A percentile compares a stretch with the other conserved stretches of the same genome.
Conservation (phyloP, 2,888 invertebrate genomes). For the Harpalus rufipes region DNA sequence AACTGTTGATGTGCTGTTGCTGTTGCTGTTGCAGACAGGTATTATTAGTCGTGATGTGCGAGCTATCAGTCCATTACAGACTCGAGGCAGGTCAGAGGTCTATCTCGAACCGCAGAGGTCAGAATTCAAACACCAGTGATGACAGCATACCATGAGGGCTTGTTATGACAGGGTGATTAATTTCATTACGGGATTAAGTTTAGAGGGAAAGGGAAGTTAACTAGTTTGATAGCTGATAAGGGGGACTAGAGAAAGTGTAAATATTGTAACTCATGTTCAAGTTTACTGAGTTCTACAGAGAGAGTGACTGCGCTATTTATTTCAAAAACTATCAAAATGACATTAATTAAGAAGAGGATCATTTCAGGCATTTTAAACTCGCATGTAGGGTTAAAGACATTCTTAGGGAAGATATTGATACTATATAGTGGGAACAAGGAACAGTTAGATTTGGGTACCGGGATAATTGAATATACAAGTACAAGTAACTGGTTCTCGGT, state of each 20-base stretch:
- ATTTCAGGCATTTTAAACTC: too few relatives aligned
- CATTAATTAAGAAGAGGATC: too few relatives aligned
- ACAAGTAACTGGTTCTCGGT: too few relatives aligned
- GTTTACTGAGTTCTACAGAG: not conserved
- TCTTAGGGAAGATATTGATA: too few relatives aligned
- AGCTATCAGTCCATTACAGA: not conserved
- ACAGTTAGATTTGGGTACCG: too few relatives aligned
- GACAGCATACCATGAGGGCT: not conserved
- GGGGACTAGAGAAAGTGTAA: not conserved
- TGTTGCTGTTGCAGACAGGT: constrained; percentile 23
- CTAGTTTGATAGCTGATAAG: not conserved
- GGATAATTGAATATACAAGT: too few relatives aligned
- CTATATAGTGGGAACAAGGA: too few relatives aligned
- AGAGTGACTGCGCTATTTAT: not conserved
- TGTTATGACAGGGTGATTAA: not conserved
- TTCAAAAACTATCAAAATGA: not conserved
- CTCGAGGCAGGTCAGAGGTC: not conserved
- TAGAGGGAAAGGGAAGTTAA: not conserved
- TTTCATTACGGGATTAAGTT: not conserved
- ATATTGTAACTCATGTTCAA: not conserved
- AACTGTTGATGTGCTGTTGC: not conserved
- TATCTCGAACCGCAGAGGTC: constrained; percentile 3
- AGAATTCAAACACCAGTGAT: not conserved
- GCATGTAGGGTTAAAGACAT: too few relatives aligned
- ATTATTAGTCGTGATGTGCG: constrained; percentile 21